Percentiles rank a stretch among this genome's conserved stretches.
Evolutionary conservation across 2,888 invertebrate species (phyloP).

Genomic region (Ypsolopha scabrella): DNA sequence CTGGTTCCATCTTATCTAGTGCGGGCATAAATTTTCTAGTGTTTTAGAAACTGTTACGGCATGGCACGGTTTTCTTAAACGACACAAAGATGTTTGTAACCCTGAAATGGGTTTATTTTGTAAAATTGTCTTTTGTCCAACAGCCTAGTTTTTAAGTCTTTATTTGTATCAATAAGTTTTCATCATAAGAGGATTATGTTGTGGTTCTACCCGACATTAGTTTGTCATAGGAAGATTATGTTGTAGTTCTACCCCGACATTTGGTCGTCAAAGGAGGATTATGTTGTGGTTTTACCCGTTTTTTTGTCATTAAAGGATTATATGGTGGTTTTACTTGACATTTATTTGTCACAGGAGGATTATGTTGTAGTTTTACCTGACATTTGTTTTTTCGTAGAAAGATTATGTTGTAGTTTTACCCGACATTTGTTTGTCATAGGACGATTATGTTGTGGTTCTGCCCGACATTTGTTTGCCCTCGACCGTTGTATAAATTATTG

Average conservation of each 20-base stretch:
- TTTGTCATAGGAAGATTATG: slow-evolving; percentile 23
- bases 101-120: slow-evolving; percentile 41
- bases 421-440: slow-evolving; percentile 23
- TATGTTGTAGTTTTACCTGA: too few species aligned
- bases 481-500: slow-evolving; percentile 66
- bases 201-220: slow-evolving; percentile 9
- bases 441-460: slow-evolving; percentile 22
- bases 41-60: slow-evolving; percentile 4
- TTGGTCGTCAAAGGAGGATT: slow-evolving; percentile 22
- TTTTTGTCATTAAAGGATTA: too few species aligned
- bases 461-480: slow-evolving; percentile 34
- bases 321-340: too few species aligned
- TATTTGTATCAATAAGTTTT: slow-evolving; percentile 26
- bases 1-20: background rate
- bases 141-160: slow-evolving; percentile 33
- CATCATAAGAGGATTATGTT: slow-evolving; percentile 23
- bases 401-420: slow-evolving; percentile 28
- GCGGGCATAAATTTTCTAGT: slow-evolving; percentile 12
- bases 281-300: slow-evolving; percentile 5
- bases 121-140: slow-evolving; percentile 40
- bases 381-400: slow-evolving; percentile 22
- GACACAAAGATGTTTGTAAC: slow-evolving; percentile 29
- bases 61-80: slow-evolving; percentile 22
- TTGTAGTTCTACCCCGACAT: slow-evolving; percentile 10
- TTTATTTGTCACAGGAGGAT: slow-evolving; percentile 25